A percentile compares a stretch with the other conserved stretches of the same genome.
Evolutionary conservation across 2,888 invertebrate species (phyloP).

Genomic region (Ophion obscuratus): DNA sequence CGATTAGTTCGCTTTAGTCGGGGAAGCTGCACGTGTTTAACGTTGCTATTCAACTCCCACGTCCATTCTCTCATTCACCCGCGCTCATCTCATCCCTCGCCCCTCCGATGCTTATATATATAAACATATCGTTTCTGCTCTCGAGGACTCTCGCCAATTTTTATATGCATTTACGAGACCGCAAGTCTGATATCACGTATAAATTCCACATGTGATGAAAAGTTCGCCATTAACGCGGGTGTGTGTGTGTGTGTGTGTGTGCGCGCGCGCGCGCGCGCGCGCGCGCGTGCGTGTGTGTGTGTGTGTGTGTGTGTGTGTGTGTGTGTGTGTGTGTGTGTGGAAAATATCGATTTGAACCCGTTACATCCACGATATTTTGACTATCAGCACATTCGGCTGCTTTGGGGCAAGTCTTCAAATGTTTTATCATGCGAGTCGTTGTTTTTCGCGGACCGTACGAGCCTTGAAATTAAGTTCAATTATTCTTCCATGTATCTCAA

Average conservation of each 20-base stretch:
- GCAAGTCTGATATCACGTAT: slow-evolving; percentile 39
- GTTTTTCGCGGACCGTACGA: no score
- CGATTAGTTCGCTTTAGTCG: slow-evolving; percentile 54
- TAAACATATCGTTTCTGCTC: slow-evolving; percentile 31
- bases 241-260: no score
- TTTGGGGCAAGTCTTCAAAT: no score
- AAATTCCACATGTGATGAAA: slow-evolving; percentile 56
- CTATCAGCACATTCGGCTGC: no score
- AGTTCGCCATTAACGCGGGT: slow-evolving; percentile 1
- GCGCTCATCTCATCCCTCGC: slow-evolving; percentile 36
- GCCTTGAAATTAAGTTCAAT: no score
- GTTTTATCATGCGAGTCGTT: no score
- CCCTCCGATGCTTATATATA: slow-evolving; percentile 20
- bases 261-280: no score
- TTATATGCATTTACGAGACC: slow-evolving; percentile 53
- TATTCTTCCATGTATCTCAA: no score
- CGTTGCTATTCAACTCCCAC: slow-evolving; percentile 59
- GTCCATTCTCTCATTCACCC: slow-evolving; percentile 65
- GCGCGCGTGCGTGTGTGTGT: no score
- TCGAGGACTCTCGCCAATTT: slow-evolving; percentile 55
- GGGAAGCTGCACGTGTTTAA: slow-evolving; percentile 44
- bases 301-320: not conserved
- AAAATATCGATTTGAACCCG: not conserved
- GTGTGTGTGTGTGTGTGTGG: not conserved
- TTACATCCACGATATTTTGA: no score